Evolutionary conservation across 1,140 invertebrate species (phyloP), one percentile per base, ranked within the genome.

Genomic region (Pseudomyrmex sp.): DNA sequence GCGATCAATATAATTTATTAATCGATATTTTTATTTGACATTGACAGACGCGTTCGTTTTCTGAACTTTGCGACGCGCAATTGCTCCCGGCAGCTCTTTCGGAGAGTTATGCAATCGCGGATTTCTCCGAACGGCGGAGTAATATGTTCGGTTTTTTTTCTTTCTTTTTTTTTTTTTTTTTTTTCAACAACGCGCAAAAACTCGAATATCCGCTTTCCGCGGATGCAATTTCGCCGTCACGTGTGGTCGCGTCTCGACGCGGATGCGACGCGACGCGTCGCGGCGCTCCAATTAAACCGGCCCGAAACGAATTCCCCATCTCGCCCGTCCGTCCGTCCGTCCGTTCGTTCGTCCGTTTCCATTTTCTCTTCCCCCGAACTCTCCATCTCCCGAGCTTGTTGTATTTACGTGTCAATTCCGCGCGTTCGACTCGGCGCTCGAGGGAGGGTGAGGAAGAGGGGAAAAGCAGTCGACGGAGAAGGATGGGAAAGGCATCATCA

Each of bases 361-460:
- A 88, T 85, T 88, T 88, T 88, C 50, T 35, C 86, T 69, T 88
- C 85, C 50, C 86, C 74, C 83, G 46, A 82, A 61, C 50, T 79
- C 50, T 79, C 50, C 76, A 82, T 56, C 50, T 79, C 50, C 76
- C 52, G 26, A 35, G 23, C 59, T 50, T 70, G 85, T 87, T 86
- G 85, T 88, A 88, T 88, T 88, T 88, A 88, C 86, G 87, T 88
- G 87, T 88, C 86, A 88, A 88, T 88, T 88, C 83, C 83, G 72
- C 63, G 56, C 74, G 26, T 74, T 72, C 61, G 54, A 76, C 63
- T 15, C 73, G 59, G 48, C 59, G 26, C 23, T 35, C 26, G 26
- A 46, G 61, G 62, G 26, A 52, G 48, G 15, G 10, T n/a, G 35
- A 12, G 62, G 13, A 26, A 12, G 23, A 12, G 23, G 23, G 26